Evolutionary conservation across 2,888 invertebrate genomes (phyloP).

Genomic region (Sphaeridia pumilis): DNA sequence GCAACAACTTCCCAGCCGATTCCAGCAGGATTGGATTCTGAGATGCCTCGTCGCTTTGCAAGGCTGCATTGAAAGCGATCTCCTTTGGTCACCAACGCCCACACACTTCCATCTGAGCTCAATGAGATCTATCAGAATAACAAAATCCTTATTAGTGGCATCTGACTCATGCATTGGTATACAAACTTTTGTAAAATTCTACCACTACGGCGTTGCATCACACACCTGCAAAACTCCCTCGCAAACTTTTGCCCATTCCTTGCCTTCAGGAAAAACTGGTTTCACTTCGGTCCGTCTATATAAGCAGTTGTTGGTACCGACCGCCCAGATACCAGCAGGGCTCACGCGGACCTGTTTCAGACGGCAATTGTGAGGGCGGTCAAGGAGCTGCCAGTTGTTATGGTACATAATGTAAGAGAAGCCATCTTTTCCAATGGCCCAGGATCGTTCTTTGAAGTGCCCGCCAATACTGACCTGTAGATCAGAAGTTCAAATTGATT

Average conservation of each 20-base stretch:
- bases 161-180: not conserved
- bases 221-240: conserved; percentile 38
- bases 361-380: conserved; percentile 51
- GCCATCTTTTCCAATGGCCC: conserved; percentile 79
- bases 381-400: conserved; percentile 43
- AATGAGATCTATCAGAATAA: conserved; percentile 19
- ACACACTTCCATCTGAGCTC: conserved; percentile 48
- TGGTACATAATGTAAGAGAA: conserved; percentile 50
- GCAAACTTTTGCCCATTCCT: conserved; percentile 53
- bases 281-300: conserved; percentile 68
- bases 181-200: not conserved
- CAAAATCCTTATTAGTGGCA: not conserved
- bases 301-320: conserved; percentile 56
- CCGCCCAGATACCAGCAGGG: conserved; percentile 61
- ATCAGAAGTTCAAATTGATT: not conserved
- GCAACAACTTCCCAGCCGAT: conserved; percentile 52
- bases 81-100: conserved; percentile 53
- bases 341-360: conserved; percentile 67
- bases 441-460: conserved; percentile 55
- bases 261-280: conserved; percentile 64
- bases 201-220: not conserved
- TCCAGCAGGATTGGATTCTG: conserved; percentile 58
- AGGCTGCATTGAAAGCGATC: conserved; percentile 52
- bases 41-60: conserved; percentile 58
- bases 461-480: conserved; percentile 53